A percentile compares a stretch with the other conserved stretches of the same genome.
Evolutionary conservation across 2,797 vertebrate species (phyloP).

Genomic region (Pseudocheirus occidentalis): DNA sequence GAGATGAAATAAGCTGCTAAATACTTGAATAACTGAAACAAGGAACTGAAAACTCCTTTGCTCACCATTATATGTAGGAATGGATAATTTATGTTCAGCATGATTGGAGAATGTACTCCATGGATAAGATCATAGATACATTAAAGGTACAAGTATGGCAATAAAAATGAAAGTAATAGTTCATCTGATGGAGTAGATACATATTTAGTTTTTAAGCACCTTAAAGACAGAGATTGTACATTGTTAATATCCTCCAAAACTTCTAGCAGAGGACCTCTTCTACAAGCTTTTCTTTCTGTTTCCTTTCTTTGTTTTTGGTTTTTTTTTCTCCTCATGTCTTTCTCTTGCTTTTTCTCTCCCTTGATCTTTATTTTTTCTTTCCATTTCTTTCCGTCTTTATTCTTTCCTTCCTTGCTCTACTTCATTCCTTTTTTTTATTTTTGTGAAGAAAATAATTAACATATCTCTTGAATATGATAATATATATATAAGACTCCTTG

Average conservation of each 20-base stretch:
- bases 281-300: background rate
- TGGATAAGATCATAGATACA: background rate
- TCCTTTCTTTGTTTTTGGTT: background rate
- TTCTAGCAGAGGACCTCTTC: background rate
- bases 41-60: no score
- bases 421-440: background rate
- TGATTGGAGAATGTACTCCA: background rate
- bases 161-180: background rate
- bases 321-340: background rate
- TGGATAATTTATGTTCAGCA: background rate
- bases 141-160: background rate
- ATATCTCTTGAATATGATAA: background rate
- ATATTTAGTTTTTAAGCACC: background rate
- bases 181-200: background rate
- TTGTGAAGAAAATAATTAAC: background rate
- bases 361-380: background rate
- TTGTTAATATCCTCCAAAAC: background rate
- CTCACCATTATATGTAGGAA: background rate
- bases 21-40: no score
- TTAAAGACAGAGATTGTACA: background rate
- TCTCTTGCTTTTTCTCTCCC: background rate
- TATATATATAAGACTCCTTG: background rate
- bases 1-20: no score
- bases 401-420: background rate
- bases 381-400: no score